A percentile compares a stretch with the other conserved stretches of the same genome.
phyloP scores from a whole-genome alignment of 1,140 invertebrate genomes.

The Drosophila nannoptera region DNA sequence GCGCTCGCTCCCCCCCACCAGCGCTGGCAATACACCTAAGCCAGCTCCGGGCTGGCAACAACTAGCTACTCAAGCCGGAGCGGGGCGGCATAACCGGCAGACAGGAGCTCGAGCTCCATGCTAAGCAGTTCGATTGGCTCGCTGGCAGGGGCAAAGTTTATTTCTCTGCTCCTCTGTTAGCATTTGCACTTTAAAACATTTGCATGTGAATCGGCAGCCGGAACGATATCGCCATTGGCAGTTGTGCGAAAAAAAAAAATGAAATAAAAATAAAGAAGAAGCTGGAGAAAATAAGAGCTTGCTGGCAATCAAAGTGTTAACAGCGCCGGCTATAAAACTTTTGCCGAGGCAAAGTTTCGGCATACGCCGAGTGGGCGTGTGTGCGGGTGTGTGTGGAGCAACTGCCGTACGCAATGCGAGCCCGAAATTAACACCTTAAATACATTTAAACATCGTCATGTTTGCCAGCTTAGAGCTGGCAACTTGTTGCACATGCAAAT shows the following conservation, averaged over 20 bases:
- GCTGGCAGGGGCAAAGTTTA: constrained; percentile 57
- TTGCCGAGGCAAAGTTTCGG: constrained; percentile 54
- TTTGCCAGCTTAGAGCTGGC: constrained; percentile 14
- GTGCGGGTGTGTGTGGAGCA: too few species aligned
- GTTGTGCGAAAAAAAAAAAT: constrained; percentile 8
- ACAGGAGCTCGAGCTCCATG: constrained; percentile 29
- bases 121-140: constrained; percentile 51
- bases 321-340: constrained; percentile 65
- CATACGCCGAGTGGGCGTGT: too few species aligned
- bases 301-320: constrained; percentile 72
- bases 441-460: constrained; percentile 33
- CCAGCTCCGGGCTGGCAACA: not conserved
- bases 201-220: constrained; percentile 50
- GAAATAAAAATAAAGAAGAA: too few species aligned
- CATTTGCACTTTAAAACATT: constrained; percentile 60
- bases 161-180: constrained; percentile 24
- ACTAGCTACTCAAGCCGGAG: too few species aligned
- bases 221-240: constrained; percentile 32
- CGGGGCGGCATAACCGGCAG: not conserved
- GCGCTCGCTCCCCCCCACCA: not conserved
- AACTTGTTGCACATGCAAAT: constrained; percentile 53
- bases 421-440: constrained; percentile 62
- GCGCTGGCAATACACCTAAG: not conserved
- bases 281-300: constrained; percentile 41
- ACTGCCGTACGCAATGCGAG: constrained; percentile 25